Percentiles rank a stretch among this genome's conserved stretches.
These are phyloP conservation scores for Choristoneura fumiferana DNA, from an alignment of 1,140 invertebrate species.

Conservation along the genomic window DNA sequence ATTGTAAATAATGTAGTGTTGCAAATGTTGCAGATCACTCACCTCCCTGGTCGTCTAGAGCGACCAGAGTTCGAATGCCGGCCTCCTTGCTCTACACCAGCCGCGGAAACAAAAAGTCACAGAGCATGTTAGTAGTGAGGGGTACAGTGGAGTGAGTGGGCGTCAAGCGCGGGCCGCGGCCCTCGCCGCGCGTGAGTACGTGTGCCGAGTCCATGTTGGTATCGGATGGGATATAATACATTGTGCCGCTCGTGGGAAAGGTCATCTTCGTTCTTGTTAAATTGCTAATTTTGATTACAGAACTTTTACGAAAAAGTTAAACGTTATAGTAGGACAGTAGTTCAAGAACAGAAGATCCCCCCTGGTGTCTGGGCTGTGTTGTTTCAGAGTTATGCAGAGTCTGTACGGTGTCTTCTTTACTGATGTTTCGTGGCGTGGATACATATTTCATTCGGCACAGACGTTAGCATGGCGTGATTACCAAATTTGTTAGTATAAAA, in stretches of 20 bases:
- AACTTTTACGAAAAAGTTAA: not conserved
- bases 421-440: conserved; percentile 20
- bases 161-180: conserved; percentile 28
- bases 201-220: conserved; percentile 41
- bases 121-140: conserved; percentile 77
- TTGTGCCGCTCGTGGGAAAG: conserved; percentile 35
- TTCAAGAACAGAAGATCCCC: conserved; percentile 36
- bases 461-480: conserved; percentile 17
- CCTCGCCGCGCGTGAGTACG: conserved; percentile 25
- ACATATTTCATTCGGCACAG: conserved; percentile 21
- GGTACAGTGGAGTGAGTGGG: conserved; percentile 72
- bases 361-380: conserved; percentile 52
- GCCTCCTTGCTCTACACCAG: conserved; percentile 98
- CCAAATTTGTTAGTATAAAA: conserved; percentile 12
- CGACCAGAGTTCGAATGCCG: conserved; percentile 98
- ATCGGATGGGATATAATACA: conserved; percentile 32
- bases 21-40: conserved; percentile 83
- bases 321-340: not conserved
- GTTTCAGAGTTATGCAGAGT: conserved; percentile 52
- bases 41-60: conserved; percentile 99
- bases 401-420: conserved; percentile 50
- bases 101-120: conserved; percentile 85
- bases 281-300: not conserved
- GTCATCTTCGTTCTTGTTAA: conserved; percentile 32
- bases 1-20: conserved; percentile 77